phyloP scores from a whole-genome alignment of 2,888 invertebrate species.

The Lepidochrysops patricia region DNA sequence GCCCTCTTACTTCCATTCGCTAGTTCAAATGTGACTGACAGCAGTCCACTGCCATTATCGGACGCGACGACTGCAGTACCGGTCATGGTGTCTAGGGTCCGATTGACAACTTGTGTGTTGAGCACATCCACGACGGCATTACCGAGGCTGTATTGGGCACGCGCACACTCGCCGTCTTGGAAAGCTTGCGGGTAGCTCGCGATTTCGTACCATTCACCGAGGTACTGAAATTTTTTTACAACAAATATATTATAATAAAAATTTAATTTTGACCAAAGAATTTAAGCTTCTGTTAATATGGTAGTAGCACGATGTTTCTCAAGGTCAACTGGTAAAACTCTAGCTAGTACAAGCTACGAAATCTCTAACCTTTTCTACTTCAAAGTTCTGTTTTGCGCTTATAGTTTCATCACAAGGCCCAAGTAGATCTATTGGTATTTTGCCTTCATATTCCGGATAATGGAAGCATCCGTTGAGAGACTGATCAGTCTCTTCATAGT shows the following conservation, averaged over 20 bases:
- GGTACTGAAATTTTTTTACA: constrained; percentile 44
- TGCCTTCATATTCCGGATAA: constrained; percentile 42
- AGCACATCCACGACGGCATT: constrained; percentile 30
- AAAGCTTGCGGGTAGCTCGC: constrained; percentile 76
- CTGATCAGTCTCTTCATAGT: constrained; percentile 43
- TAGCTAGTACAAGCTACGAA: too few relatives aligned
- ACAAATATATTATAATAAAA: too few relatives aligned
- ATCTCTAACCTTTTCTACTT: constrained; percentile 36
- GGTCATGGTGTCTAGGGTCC: constrained; percentile 56
- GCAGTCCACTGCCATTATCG: constrained; percentile 61
- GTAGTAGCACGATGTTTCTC: too few relatives aligned
- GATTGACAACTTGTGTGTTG: constrained; percentile 47
- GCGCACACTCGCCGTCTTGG: constrained; percentile 76
- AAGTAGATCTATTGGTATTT: constrained; percentile 38
- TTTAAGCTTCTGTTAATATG: too few relatives aligned
- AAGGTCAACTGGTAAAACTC: too few relatives aligned
- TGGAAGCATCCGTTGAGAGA: constrained; percentile 47
- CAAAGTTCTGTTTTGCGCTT: constrained; percentile 39
- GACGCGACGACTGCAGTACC: constrained; percentile 63
- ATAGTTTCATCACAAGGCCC: constrained; percentile 45
- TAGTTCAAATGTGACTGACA: constrained; percentile 71
- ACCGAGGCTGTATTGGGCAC: constrained; percentile 63
- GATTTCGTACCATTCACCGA: constrained; percentile 76
- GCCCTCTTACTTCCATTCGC: constrained; percentile 52
- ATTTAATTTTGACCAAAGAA: too few relatives aligned